A percentile compares a stretch with the other conserved stretches of the same genome.
These are phyloP conservation scores for Atherinosoma microstoma DNA, from an alignment of 2,797 vertebrate genomes.

Conservation along the genomic window DNA sequence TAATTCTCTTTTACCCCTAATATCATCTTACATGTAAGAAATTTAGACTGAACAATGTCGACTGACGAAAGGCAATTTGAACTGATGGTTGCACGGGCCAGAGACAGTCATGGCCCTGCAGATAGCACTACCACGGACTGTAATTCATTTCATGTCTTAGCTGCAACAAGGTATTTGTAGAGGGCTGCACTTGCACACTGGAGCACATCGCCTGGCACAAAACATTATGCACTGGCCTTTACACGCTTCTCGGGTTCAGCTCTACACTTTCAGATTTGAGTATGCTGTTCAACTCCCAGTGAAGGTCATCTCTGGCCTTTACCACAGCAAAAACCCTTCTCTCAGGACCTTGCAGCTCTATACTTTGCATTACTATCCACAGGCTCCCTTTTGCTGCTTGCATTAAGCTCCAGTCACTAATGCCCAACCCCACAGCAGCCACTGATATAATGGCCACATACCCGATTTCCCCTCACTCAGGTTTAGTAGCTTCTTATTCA, in stretches of 20 bases:
- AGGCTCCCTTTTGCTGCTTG: not conserved
- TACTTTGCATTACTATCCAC: not conserved
- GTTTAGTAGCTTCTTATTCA: not conserved
- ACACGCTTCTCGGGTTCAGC: conserved; percentile 1
- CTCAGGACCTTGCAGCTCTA: not conserved
- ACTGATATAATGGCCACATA: not conserved
- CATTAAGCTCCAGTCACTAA: not conserved
- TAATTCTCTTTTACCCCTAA: too few species aligned
- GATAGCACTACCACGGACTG: not conserved
- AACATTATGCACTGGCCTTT: not conserved
- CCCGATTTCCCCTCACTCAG: not conserved
- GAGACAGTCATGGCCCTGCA: not conserved
- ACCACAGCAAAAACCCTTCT: not conserved
- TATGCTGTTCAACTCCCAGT: not conserved
- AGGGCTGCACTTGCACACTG: not conserved
- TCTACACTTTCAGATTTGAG: not conserved
- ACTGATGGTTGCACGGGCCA: not conserved
- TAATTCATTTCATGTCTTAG: not conserved
- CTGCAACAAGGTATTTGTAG: conserved; percentile 1
- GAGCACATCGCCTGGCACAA: conserved; percentile 3
- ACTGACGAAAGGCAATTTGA: not conserved
- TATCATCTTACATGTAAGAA: not conserved
- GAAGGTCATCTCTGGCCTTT: not conserved
- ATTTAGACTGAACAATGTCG: not conserved
- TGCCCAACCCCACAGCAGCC: not conserved